Evolutionary conservation across 2,113 vertebrate species (phyloP), one percentile per base, ranked within the genome.

Genomic region (Pica pica): DNA sequence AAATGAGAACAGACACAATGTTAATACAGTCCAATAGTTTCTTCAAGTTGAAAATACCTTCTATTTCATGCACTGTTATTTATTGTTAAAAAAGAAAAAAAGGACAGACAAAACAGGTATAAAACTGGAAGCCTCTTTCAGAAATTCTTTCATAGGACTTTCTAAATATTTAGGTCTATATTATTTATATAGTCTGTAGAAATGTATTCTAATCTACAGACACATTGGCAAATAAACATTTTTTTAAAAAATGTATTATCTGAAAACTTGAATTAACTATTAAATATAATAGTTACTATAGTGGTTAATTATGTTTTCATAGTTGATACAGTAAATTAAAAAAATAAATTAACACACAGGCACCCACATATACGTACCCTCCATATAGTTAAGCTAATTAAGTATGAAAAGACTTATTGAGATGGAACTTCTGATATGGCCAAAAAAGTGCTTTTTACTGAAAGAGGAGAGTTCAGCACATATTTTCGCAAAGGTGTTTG

Each of bases 401-500:
- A 5, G 24, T 53, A 83, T 68, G 92, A 92, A 77, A 91, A 91
- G 8, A 44, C 27, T 55, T 46, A 44, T 19, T 61, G 56, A 93
- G 68, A 89, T 5, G 55, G 41, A 83, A 91, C n/a, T 81, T 88
- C 27, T 71, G 67, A 55, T 76, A 63, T 1, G 18, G 74, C 11
- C 64, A 91, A 78, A 94, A 78, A 64, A 41, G 33, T 42, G 80
- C 31, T 35, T 85, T 95, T 95, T 85, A 87, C 42, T 84, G 55
- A 61, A 73, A 65, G 61, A 64, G 24, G 13, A 76, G 61, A 81
- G 69, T 84, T 92, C 77, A 90, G n/a, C 41, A 79, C 18, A 55
- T 44, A 89, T 52, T 71, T 75, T 93, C 75, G 59, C 65, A 86
- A 88, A 96, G 88, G 90, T 80, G 64, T 95, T 97, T 92, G 91